Conservation (phyloP, 2,797 vertebrate species). For the Crenichthys baileyi region DNA sequence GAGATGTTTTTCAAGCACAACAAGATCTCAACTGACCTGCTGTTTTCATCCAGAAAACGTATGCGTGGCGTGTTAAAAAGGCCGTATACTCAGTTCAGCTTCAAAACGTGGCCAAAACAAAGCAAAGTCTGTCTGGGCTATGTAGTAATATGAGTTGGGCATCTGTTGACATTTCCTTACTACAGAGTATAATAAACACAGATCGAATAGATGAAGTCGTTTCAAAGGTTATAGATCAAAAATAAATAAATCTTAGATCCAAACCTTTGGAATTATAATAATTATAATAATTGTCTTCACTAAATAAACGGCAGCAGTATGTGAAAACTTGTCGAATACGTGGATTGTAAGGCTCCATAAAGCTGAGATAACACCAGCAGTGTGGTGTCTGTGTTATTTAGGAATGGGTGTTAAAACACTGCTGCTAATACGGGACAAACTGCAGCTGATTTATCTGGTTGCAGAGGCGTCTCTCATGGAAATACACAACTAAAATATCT, state of each 20-base stretch:
- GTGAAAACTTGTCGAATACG: background rate
- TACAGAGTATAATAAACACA: background rate
- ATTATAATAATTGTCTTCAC: too few relatives aligned
- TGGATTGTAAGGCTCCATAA: background rate
- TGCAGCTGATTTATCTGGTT: background rate
- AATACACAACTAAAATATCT: background rate
- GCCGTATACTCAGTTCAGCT: background rate
- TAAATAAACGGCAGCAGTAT: too few relatives aligned
- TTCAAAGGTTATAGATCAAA: background rate
- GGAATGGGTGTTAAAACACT: background rate
- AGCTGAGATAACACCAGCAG: background rate
- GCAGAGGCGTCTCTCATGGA: background rate
- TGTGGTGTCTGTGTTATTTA: background rate
- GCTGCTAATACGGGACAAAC: background rate
- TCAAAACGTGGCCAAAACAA: background rate
- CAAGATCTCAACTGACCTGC: slow-evolving; percentile 1
- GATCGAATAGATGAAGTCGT: background rate
- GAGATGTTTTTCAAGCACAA: slow-evolving; percentile 10
- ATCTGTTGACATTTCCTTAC: background rate
- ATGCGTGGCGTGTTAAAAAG: background rate
- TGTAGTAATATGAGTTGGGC: background rate
- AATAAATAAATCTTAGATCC: too few relatives aligned
- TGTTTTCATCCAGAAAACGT: slow-evolving; percentile 4
- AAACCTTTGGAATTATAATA: background rate
- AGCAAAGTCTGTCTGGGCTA: background rate